These are phyloP conservation scores for Tipula unca DNA, from an alignment of 2,888 invertebrate genomes.

Conservation along the genomic window DNA sequence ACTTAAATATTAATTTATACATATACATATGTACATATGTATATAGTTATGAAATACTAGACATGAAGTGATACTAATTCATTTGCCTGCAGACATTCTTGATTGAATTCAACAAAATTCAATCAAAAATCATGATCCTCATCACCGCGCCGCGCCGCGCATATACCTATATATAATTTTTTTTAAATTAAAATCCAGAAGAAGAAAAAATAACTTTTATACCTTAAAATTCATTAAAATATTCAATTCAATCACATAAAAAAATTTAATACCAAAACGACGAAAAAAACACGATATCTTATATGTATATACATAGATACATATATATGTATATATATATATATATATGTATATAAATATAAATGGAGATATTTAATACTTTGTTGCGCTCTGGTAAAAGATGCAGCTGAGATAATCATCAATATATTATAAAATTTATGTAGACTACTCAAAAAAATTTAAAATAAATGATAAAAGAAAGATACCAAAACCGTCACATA, in stretches of 20 bases:
- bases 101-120: neutral
- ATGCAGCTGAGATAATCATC: slow-evolving; percentile 8
- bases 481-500: neutral
- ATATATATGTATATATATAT: neutral
- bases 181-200: slow-evolving; percentile 9
- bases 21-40: neutral
- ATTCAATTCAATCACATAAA: slow-evolving; percentile 14
- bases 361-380: neutral
- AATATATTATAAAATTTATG: slow-evolving; percentile 2
- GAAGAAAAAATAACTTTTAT: neutral
- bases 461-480: neutral
- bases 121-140: neutral
- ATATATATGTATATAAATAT: neutral
- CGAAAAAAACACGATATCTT: neutral
- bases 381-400: neutral
- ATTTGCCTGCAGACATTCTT: neutral
- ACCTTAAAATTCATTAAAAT: neutral
- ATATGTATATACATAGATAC: neutral
- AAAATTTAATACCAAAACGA: neutral
- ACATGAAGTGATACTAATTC: neutral
- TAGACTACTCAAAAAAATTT: neutral
- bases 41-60: neutral
- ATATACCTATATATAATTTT: neutral
- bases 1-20: no score
- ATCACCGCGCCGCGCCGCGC: neutral